Percentiles rank a stretch among this genome's conserved stretches.
phyloP scores from a whole-genome alignment of 2,797 vertebrate species.

The Oryzias sinensis region DNA sequence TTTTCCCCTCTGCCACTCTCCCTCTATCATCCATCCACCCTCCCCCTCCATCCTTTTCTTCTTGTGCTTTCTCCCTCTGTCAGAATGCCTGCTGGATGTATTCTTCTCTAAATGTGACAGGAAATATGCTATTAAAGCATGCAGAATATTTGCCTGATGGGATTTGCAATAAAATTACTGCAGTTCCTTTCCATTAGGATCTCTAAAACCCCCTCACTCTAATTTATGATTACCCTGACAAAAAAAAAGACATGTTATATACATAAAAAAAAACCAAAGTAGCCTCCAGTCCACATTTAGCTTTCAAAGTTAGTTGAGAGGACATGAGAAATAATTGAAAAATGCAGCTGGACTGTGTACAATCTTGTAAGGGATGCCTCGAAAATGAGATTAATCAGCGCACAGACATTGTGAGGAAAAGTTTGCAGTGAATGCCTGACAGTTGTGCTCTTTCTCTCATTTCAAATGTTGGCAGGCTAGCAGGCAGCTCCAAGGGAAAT shows the following conservation, averaged over 20 bases:
- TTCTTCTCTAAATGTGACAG: conserved; percentile 75
- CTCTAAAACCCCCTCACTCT: conserved; percentile 71
- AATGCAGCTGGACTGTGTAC: conserved; percentile 96
- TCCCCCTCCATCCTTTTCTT: conserved; percentile 65
- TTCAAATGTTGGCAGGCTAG: conserved; percentile 99
- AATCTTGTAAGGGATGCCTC: conserved; percentile 99
- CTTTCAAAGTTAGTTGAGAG: conserved; percentile 89
- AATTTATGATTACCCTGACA: conserved; percentile 78
- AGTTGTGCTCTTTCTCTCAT: conserved; percentile 99
- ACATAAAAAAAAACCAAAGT: conserved; percentile 75
- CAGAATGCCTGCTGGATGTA: conserved; percentile 72
- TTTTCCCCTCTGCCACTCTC: conserved; percentile 67
- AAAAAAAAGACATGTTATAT: conserved; percentile 75
- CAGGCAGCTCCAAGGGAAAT: conserved; percentile 99
- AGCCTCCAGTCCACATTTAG: conserved; percentile 78
- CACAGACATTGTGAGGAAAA: conserved; percentile 99
- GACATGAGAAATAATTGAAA: conserved; percentile 99
- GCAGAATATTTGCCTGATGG: conserved; percentile 79
- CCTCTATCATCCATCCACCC: conserved; percentile 46
- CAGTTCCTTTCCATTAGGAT: conserved; percentile 76
- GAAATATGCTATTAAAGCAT: conserved; percentile 77
- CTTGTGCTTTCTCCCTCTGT: conserved; percentile 48
- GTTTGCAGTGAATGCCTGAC: conserved; percentile 99
- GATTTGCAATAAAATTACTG: conserved; percentile 77
- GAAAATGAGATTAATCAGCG: conserved; percentile 99